Percentiles rank a stretch among this genome's conserved stretches.
phyloP scores from a whole-genome alignment of 1,140 invertebrate species.

The Xylocopa sonorina region DNA sequence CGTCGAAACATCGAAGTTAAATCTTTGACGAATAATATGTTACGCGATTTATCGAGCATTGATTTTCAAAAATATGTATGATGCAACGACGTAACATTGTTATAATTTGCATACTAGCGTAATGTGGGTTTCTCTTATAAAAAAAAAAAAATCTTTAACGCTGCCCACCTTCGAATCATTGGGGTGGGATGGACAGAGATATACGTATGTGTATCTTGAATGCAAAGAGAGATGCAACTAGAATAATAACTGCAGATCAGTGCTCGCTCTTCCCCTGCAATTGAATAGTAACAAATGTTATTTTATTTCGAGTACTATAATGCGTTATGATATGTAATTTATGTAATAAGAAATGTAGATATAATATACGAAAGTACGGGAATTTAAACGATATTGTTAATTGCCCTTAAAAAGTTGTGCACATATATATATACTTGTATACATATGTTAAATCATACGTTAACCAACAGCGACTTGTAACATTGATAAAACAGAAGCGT shows the following conservation, averaged over 20 bases:
- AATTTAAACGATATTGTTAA: constrained; percentile 3
- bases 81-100: not conserved
- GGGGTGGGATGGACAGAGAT: no score
- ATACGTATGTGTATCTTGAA: not conserved
- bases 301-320: not conserved
- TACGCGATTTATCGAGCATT: not conserved
- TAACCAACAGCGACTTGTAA: not conserved
- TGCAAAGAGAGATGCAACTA: not conserved
- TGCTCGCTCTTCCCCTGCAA: no score
- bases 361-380: not conserved
- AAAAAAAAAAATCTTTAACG: not conserved
- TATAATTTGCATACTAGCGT: not conserved
- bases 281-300: not conserved
- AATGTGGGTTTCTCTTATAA: not conserved
- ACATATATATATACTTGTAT: not conserved
- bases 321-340: not conserved
- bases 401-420: no score
- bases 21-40: not conserved
- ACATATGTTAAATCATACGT: not conserved
- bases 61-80: not conserved
- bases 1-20: not conserved
- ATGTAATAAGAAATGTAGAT: not conserved
- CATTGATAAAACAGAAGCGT: not conserved
- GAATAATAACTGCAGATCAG: not conserved
- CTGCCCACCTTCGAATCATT: not conserved